Conservation (phyloP, 1,140 invertebrate genomes). For the Drosophila ercepeae region DNA sequence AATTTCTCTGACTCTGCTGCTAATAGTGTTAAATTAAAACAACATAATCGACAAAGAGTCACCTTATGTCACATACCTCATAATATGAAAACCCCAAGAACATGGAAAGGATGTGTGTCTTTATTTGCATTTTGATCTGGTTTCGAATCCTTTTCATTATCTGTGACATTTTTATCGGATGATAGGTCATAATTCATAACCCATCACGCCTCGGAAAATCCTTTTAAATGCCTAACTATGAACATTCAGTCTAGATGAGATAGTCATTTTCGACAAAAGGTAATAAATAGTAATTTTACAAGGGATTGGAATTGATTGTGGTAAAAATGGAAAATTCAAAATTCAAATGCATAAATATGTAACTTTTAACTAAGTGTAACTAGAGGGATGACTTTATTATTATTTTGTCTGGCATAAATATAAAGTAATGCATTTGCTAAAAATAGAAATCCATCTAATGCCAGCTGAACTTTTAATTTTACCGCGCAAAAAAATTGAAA, state of each 20-base stretch:
- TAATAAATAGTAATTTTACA: slow-evolving; percentile 27
- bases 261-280: slow-evolving; percentile 18
- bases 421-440: too few species aligned
- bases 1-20: slow-evolving; percentile 36
- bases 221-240: slow-evolving; percentile 28
- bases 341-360: slow-evolving; percentile 4
- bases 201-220: slow-evolving; percentile 62
- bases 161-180: slow-evolving; percentile 4
- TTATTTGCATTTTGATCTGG: slow-evolving; percentile 78
- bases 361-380: too few species aligned
- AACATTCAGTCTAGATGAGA: slow-evolving; percentile 30
- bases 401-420: too few species aligned
- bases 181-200: slow-evolving; percentile 65
- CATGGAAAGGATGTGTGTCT: slow-evolving; percentile 54
- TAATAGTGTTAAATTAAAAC: slow-evolving; percentile 83
- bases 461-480: slow-evolving; percentile 32
- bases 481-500: slow-evolving; percentile 34
- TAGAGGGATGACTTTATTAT: too few species aligned
- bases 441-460: too few species aligned
- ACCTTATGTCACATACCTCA: slow-evolving; percentile 69
- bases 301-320: slow-evolving; percentile 37
- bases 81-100: slow-evolving; percentile 27
- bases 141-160: slow-evolving; percentile 40
- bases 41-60: slow-evolving; percentile 74
- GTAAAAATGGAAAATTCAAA: slow-evolving; percentile 3